phyloP scores from a whole-genome alignment of 2,888 invertebrate species.

The Cantharis lateralis region DNA sequence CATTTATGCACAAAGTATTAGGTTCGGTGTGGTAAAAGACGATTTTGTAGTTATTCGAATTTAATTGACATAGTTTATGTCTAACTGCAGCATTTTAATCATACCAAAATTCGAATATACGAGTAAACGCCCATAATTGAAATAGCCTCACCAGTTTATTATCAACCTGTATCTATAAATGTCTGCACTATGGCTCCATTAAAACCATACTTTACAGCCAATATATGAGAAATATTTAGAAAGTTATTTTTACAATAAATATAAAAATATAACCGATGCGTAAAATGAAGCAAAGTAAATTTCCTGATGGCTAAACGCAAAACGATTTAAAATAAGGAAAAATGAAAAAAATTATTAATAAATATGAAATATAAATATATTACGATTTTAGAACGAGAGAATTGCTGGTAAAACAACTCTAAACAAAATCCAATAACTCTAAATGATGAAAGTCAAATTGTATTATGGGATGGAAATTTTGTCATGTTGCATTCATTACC shows the following conservation, averaged over 20 bases:
- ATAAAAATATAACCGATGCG: not conserved
- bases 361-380: not conserved
- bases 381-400: not conserved
- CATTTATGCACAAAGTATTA: too few species aligned
- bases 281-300: not conserved
- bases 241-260: not conserved
- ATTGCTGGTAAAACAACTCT: not conserved
- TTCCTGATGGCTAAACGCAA: not conserved
- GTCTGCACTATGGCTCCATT: not conserved
- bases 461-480: not conserved
- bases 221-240: not conserved
- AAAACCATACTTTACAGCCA: not conserved
- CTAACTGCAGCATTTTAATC: not conserved
- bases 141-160: not conserved
- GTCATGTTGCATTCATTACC: not conserved
- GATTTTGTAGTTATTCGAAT: too few species aligned
- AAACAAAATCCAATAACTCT: not conserved
- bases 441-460: not conserved
- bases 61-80: not conserved
- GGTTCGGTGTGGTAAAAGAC: too few species aligned
- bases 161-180: not conserved
- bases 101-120: not conserved
- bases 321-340: not conserved
- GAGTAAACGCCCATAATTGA: not conserved
- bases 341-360: not conserved